phyloP scores from a whole-genome alignment of 2,888 invertebrate genomes.

The Netelia fuscicornis region DNA sequence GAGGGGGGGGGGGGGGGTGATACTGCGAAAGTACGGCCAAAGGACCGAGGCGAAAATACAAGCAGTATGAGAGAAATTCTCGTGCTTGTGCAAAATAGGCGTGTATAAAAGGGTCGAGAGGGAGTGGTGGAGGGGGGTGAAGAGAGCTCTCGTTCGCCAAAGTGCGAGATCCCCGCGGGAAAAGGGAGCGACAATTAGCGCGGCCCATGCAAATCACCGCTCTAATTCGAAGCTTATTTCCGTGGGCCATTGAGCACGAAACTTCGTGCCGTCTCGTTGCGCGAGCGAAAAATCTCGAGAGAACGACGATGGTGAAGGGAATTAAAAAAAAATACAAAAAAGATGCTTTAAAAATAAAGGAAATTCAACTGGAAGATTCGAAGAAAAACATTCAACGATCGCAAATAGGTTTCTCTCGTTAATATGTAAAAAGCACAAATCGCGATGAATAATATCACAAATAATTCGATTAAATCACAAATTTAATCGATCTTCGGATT shows the following conservation, averaged over 20 bases:
- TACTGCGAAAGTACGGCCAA: constrained; percentile 4
- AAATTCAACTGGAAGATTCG: neutral
- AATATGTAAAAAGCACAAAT: neutral
- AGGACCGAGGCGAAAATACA: constrained; percentile 22
- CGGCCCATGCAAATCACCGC: constrained; percentile 74
- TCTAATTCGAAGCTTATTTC: constrained; percentile 77
- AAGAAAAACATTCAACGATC: neutral
- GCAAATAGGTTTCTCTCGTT: neutral
- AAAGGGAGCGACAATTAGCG: constrained; percentile 74
- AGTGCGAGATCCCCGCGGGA: constrained; percentile 38
- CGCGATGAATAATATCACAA: neutral
- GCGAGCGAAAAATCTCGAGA: constrained; percentile 27
- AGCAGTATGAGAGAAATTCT: constrained; percentile 39
- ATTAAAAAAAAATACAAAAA: constrained; percentile 9
- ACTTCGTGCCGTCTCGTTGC: constrained; percentile 29
- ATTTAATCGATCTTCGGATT: no score
- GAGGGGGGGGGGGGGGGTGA: constrained; percentile 2
- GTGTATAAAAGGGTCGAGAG: neutral
- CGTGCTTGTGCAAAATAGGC: constrained; percentile 7
- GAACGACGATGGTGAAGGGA: constrained; percentile 24
- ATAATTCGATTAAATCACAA: no score
- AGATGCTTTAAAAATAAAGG: neutral
- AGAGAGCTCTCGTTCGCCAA: neutral
- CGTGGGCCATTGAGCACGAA: constrained; percentile 67
- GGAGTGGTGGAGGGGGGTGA: neutral